Conservation (phyloP, 2,888 invertebrate genomes). For the Ophonus ardosiacus region DNA sequence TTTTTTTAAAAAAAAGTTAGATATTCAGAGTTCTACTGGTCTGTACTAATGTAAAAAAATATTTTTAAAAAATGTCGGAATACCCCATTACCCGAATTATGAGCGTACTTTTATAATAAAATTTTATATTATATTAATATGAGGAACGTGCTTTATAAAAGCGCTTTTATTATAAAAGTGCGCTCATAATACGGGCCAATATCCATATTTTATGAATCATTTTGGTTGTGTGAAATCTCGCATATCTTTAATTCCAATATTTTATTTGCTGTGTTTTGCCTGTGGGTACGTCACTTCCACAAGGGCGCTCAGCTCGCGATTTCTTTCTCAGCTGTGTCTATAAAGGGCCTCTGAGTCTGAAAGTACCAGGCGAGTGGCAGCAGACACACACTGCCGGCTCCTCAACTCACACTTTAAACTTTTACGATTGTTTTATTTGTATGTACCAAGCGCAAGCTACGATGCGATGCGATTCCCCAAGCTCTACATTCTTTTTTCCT, state of each 20-base stretch:
- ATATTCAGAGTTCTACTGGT: too few species aligned
- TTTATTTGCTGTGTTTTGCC: constrained; percentile 44
- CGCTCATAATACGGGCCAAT: too few species aligned
- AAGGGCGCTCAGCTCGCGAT: constrained; percentile 16
- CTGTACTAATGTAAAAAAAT: too few species aligned
- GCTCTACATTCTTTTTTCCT: constrained; percentile 35
- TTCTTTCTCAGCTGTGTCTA: constrained; percentile 37
- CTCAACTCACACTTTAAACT: constrained; percentile 52
- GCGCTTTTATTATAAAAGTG: too few species aligned
- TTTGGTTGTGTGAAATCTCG: constrained; percentile 12
- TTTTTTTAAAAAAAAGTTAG: too few species aligned
- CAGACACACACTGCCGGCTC: not conserved
- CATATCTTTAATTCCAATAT: constrained; percentile 46
- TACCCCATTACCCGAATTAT: too few species aligned
- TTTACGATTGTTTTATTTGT: constrained; percentile 59
- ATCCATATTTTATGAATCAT: too few species aligned
- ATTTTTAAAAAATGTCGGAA: too few species aligned
- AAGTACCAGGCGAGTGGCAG: constrained; percentile 15
- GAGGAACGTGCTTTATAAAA: too few species aligned
- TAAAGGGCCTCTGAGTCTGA: constrained; percentile 48
- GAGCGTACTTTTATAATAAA: too few species aligned
- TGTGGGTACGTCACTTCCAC: constrained; percentile 40
- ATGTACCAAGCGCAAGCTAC: constrained; percentile 13
- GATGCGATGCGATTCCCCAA: constrained; percentile 14
- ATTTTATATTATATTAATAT: too few species aligned